Percentiles rank a stretch among this genome's conserved stretches.
Evolutionary conservation across 2,113 vertebrate species (phyloP).

Genomic region (Pelodiscus sinensis): DNA sequence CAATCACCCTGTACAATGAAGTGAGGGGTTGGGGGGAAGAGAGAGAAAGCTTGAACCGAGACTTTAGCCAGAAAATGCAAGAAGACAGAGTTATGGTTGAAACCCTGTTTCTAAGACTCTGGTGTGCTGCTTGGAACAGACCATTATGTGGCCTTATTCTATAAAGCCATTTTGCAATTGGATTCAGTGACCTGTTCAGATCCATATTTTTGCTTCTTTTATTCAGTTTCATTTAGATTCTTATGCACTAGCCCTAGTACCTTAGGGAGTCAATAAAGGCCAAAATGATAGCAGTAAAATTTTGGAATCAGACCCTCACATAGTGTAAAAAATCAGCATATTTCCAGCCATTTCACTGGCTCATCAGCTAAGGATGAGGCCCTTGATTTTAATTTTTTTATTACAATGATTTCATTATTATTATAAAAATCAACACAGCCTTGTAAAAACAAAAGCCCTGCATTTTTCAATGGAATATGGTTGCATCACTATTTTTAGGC

Average conservation of each 20-base stretch:
- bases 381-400: not conserved
- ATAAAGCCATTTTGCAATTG: fast-evolving
- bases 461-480: slow-evolving; percentile 55
- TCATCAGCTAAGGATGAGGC: not conserved
- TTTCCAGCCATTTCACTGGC: not conserved
- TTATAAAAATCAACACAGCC: slow-evolving; percentile 48
- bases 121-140: not conserved
- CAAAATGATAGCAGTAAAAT: not conserved
- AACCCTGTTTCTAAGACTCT: not conserved
- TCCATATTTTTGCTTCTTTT: not conserved
- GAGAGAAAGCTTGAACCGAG: not conserved
- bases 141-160: not conserved
- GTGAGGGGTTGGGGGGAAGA: not conserved
- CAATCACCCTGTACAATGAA: fast-evolving
- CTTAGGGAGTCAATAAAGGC: not conserved
- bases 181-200: not conserved
- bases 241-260: fast-evolving
- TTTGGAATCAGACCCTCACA: not conserved
- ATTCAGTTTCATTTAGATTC: not conserved
- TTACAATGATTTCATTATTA: slow-evolving; percentile 53
- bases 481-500: slow-evolving; percentile 22
- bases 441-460: slow-evolving; percentile 58
- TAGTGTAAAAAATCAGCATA: not conserved
- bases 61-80: not conserved
- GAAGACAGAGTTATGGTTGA: not conserved